Conservation (phyloP, 2,888 invertebrate genomes). For the Cataglyphis cursor region DNA sequence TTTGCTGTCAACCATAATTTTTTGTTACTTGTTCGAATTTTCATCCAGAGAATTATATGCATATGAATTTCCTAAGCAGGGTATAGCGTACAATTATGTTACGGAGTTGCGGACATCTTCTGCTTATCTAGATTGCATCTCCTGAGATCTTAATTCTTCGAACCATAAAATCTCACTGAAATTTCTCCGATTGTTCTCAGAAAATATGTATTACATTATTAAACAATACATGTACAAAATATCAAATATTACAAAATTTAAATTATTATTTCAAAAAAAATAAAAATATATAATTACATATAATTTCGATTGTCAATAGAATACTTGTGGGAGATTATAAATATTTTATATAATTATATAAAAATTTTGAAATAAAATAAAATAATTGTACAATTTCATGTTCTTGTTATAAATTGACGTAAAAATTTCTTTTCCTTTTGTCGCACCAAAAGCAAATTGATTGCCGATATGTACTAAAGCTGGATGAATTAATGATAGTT, state of each 20-base stretch:
- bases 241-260: background rate
- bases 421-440: conserved; percentile 38
- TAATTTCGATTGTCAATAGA: background rate
- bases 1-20: conserved; percentile 23
- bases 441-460: background rate
- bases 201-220: conserved; percentile 43
- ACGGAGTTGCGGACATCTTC: conserved; percentile 44
- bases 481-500: conserved; percentile 60
- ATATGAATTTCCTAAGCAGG: conserved; percentile 55
- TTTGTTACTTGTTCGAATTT: conserved; percentile 37
- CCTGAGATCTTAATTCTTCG: conserved; percentile 62
- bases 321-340: background rate
- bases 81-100: conserved; percentile 46
- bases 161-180: conserved; percentile 59
- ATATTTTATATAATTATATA: background rate
- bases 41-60: conserved; percentile 32
- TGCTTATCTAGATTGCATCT: conserved; percentile 59
- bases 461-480: conserved; percentile 18
- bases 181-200: conserved; percentile 64
- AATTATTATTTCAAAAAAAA: background rate
- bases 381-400: background rate
- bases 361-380: background rate
- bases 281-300: background rate
- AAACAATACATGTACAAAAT: background rate
- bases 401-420: background rate